These are phyloP conservation scores for Phyllotreta striolata DNA, from an alignment of 2,888 invertebrate genomes.

Conservation along the genomic window DNA sequence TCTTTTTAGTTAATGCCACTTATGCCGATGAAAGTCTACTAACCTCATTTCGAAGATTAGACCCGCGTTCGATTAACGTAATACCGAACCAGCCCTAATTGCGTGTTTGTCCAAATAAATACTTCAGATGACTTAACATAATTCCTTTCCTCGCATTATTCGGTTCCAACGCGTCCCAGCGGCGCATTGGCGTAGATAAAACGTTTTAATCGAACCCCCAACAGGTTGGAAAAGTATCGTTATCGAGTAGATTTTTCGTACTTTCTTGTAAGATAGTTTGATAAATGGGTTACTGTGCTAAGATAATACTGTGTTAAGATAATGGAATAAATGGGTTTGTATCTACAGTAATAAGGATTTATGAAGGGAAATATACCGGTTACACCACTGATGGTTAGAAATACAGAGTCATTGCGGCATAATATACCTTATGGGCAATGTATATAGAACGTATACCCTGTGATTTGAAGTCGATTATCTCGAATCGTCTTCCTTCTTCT, in stretches of 20 bases:
- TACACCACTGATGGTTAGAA: slow-evolving; percentile 24
- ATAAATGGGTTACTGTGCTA: too few relatives aligned
- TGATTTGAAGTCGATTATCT: slow-evolving; percentile 29
- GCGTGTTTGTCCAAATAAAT: slow-evolving; percentile 40
- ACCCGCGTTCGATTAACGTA: slow-evolving; percentile 8
- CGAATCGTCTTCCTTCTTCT: slow-evolving; percentile 22
- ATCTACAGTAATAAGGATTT: too few relatives aligned
- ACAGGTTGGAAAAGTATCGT: too few relatives aligned
- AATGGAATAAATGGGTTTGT: too few relatives aligned
- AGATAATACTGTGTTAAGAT: too few relatives aligned
- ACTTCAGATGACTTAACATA: slow-evolving; percentile 39
- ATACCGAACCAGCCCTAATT: slow-evolving; percentile 26
- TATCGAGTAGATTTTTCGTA: too few relatives aligned
- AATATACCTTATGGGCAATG: slow-evolving; percentile 37
- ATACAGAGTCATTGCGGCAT: slow-evolving; percentile 30
- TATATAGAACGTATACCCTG: slow-evolving; percentile 36
- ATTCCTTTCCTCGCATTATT: slow-evolving; percentile 18
- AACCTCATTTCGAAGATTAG: slow-evolving; percentile 14
- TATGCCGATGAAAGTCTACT: slow-evolving; percentile 9
- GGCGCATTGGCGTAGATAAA: background rate
- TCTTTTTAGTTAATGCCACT: too few relatives aligned
- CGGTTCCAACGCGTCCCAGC: background rate
- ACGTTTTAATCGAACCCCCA: too few relatives aligned
- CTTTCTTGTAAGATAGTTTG: too few relatives aligned
- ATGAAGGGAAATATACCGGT: too few relatives aligned